phyloP scores from a whole-genome alignment of 35 echinoderm and acorn worm species.

The Ophioderma brevispina region DNA sequence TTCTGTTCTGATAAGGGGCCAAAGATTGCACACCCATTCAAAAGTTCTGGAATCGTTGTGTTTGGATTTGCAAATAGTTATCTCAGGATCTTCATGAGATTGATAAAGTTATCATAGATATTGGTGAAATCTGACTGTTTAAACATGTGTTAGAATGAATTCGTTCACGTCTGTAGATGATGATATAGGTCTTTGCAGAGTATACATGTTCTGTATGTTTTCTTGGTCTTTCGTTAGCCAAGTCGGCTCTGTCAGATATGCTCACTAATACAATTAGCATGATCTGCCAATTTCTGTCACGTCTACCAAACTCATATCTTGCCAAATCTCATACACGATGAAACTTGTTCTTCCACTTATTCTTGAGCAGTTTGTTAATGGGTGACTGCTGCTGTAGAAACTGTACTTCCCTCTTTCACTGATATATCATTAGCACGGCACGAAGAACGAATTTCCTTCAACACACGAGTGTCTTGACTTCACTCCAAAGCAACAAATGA shows the following conservation, averaged over 20 bases:
- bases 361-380: neutral
- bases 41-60: neutral
- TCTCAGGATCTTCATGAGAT: neutral
- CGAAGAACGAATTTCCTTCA: neutral
- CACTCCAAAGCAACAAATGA: neutral
- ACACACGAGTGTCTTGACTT: neutral
- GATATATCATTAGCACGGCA: neutral
- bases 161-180: neutral
- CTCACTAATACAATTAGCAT: neutral
- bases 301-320: neutral
- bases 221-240: neutral
- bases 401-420: neutral
- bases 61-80: neutral
- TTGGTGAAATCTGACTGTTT: neutral
- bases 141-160: neutral
- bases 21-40: neutral
- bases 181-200: neutral
- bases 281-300: neutral
- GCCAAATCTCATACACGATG: neutral
- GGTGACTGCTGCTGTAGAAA: neutral
- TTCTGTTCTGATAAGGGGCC: neutral
- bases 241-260: neutral
- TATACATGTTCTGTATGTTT: neutral
- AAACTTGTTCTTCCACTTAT: neutral
- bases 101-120: neutral